Conservation (phyloP, 1,140 invertebrate genomes). For the Megathymus violae region DNA sequence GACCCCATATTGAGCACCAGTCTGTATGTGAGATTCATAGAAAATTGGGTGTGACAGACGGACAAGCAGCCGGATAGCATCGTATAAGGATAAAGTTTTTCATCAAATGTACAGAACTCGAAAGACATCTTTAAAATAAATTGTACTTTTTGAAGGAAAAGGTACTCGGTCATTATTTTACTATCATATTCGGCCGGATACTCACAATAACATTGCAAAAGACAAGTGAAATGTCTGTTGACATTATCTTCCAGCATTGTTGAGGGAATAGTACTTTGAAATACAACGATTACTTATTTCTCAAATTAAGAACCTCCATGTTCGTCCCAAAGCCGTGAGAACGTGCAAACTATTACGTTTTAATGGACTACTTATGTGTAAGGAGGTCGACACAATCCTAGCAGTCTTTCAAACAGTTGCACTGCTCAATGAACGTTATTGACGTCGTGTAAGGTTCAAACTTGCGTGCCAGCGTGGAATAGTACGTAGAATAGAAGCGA, state of each 20-base stretch:
- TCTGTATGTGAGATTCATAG: too few species aligned
- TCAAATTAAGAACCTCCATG: slow-evolving; percentile 23
- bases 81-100: too few species aligned
- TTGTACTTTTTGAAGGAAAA: too few species aligned
- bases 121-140: too few species aligned
- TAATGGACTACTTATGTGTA: slow-evolving; percentile 45
- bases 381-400: slow-evolving; percentile 20
- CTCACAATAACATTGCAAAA: background rate
- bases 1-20: too few species aligned
- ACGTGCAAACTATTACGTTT: slow-evolving; percentile 41
- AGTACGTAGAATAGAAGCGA: slow-evolving; percentile 10
- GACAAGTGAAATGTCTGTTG: background rate
- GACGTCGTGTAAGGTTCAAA: background rate
- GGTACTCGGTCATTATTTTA: too few species aligned
- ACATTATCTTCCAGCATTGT: background rate
- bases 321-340: slow-evolving; percentile 38
- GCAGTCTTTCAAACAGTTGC: background rate
- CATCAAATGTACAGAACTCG: too few species aligned
- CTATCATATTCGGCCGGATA: too few species aligned
- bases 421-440: background rate
- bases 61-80: too few species aligned
- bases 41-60: too few species aligned
- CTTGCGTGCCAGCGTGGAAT: background rate
- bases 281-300: slow-evolving; percentile 6
- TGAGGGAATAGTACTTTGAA: background rate